Evolutionary conservation across 2,888 invertebrate species (phyloP), one percentile per base, ranked within the genome.

Genomic region (Nomada ruficornis): DNA sequence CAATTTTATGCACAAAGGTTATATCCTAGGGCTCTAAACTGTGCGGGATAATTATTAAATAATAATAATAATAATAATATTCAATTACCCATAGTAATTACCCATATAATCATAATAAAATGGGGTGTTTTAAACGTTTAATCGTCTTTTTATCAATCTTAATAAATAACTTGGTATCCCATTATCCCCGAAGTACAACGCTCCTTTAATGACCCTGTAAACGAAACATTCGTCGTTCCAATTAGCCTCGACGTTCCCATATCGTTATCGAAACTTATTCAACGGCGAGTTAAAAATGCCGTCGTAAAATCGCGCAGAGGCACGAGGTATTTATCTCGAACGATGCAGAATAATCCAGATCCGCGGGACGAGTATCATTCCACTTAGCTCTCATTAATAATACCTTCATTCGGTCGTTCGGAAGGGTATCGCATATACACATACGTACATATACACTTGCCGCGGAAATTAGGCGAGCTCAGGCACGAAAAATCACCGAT

Each of bases 401-500:
- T 52, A 50, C 52, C 10, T 9, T 26, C 20, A 23, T 13, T 70
- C 69, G 54, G 29, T 26, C 18, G 44, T 13, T 70, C 69, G 54
- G 23, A 52, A 63, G 44, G 42, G 29, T 54, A 63, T 77, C 60
- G 69, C 60, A 60, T 70, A 54, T 47, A 11, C 47, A 2, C 29
- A 7, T 29, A 29, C 29, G 7, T 29, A 29, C 36, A 7, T 1
- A 1, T 36, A 7, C 13, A 7, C 29, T 65, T 62, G 50, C 65
- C 26, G 29, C 68, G 60, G 68, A 80, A 88, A 71, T 79, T 79
- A 71, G 70, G 68, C 29, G 50, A 44, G 44, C 47, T 23, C 42
- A 64, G 47, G 23, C 59, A 67, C 18, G 67, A 81, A 86, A 85
- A 88, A 85, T 76, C 9, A 11, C 42, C 77, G 54, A 15, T n/a